These are phyloP conservation scores for Corvus moneduloides DNA, from an alignment of 2,113 vertebrate genomes.

Conservation along the genomic window DNA sequence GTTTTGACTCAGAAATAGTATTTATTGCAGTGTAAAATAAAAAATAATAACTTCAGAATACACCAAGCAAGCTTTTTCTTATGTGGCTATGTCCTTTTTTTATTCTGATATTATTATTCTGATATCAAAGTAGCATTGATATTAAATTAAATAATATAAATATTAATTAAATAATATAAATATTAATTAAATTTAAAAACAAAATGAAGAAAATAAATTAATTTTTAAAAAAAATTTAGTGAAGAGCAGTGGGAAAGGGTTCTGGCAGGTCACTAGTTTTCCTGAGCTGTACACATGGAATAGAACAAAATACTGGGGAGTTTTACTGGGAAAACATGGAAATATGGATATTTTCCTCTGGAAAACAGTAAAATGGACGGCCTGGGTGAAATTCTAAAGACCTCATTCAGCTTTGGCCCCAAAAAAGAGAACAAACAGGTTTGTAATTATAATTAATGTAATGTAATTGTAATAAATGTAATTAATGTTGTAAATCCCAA, in stretches of 20 bases:
- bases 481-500: not conserved
- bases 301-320: not conserved
- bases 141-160: too few relatives aligned
- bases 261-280: not conserved
- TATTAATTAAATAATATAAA: too few relatives aligned
- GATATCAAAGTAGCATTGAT: not conserved
- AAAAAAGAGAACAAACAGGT: not conserved
- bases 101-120: not conserved
- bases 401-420: not conserved
- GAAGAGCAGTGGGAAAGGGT: not conserved
- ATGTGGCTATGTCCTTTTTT: not conserved
- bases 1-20: not conserved
- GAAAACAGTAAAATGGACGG: not conserved
- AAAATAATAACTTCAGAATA: not conserved
- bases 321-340: not conserved
- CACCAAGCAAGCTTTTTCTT: not conserved
- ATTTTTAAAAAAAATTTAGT: not conserved
- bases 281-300: not conserved
- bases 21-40: not conserved
- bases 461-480: too few relatives aligned
- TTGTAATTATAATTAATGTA: not conserved
- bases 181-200: not conserved
- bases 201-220: not conserved
- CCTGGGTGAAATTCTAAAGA: not conserved
- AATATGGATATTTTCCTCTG: not conserved